Percentiles rank a stretch among this genome's conserved stretches.
Evolutionary conservation across 2,113 vertebrate genomes (phyloP).

Genomic region (Muscicapa adusta): DNA sequence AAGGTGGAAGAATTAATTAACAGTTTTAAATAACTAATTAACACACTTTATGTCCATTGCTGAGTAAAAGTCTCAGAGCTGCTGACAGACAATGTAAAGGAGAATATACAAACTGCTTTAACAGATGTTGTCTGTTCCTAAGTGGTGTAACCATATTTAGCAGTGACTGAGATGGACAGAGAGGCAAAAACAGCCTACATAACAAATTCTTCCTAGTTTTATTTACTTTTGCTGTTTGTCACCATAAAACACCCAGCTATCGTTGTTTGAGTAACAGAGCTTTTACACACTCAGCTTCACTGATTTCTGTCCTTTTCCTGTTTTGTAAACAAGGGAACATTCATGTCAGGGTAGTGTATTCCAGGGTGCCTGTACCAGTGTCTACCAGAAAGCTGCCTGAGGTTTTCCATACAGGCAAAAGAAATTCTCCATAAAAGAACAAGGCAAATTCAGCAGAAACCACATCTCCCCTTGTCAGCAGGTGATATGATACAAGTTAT

Average conservation of each 20-base stretch:
- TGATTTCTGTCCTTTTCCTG: constrained; percentile 9
- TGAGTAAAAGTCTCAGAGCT: not conserved
- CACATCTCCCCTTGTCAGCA: not conserved
- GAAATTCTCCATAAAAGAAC: not conserved
- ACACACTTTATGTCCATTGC: not conserved
- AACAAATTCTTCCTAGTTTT: not conserved
- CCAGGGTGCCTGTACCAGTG: not conserved
- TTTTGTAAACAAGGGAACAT: not conserved
- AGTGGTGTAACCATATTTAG: not conserved
- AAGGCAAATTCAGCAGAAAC: not conserved
- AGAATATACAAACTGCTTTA: not conserved
- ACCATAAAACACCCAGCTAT: not conserved
- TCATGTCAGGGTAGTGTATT: not conserved
- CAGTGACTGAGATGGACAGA: not conserved
- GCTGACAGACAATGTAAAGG: not conserved
- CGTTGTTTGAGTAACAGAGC: not conserved
- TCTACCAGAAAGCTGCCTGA: not conserved
- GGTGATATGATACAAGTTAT: not conserved
- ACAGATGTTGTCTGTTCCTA: not conserved
- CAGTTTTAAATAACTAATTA: not conserved
- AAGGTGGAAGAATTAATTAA: not conserved
- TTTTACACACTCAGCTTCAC: not conserved
- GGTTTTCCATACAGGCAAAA: not conserved
- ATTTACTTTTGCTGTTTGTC: not conserved
- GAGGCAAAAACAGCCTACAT: not conserved